phyloP scores from a whole-genome alignment of 2,888 invertebrate species.

The Drosophila robusta region DNA sequence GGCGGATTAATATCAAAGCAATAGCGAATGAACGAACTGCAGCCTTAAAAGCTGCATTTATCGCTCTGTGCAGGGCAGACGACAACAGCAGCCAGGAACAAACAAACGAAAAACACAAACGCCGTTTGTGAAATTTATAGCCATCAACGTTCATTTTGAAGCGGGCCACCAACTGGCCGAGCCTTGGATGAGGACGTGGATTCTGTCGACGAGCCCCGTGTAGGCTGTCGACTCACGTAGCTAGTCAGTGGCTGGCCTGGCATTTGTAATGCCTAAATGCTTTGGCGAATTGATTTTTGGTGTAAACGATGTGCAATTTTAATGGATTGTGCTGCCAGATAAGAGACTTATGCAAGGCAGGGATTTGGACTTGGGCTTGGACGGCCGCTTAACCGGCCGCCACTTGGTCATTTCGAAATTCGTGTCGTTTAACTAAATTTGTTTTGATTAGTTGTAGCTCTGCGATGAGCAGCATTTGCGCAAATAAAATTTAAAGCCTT shows the following conservation, averaged over 20 bases:
- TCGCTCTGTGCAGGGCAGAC: constrained; percentile 62
- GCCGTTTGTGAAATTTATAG: constrained; percentile 82
- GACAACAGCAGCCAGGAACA: constrained; percentile 38
- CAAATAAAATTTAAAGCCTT: constrained; percentile 66
- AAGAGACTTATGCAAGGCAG: constrained; percentile 65
- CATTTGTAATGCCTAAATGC: constrained; percentile 84
- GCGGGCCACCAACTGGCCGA: constrained; percentile 62
- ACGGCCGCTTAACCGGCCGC: constrained; percentile 8
- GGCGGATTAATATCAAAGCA: constrained; percentile 80
- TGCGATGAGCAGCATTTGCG: constrained; percentile 44
- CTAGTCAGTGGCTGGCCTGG: constrained; percentile 68
- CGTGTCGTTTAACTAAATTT: constrained; percentile 80
- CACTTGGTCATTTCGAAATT: constrained; percentile 38
- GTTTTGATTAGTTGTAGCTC: constrained; percentile 77
- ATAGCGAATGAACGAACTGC: constrained; percentile 59
- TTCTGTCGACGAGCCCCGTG: constrained; percentile 37
- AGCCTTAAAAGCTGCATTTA: constrained; percentile 65
- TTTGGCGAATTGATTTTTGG: constrained; percentile 85
- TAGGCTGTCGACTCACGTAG: constrained; percentile 38
- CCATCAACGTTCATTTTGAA: constrained; percentile 83
- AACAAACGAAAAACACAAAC: constrained; percentile 56
- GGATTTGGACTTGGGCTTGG: constrained; percentile 17
- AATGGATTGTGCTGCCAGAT: constrained; percentile 85
- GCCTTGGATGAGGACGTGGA: constrained; percentile 28
- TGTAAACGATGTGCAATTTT: constrained; percentile 85